Evolutionary conservation across 2,888 invertebrate genomes (phyloP).

Genomic region (Pasiphila rectangulata): DNA sequence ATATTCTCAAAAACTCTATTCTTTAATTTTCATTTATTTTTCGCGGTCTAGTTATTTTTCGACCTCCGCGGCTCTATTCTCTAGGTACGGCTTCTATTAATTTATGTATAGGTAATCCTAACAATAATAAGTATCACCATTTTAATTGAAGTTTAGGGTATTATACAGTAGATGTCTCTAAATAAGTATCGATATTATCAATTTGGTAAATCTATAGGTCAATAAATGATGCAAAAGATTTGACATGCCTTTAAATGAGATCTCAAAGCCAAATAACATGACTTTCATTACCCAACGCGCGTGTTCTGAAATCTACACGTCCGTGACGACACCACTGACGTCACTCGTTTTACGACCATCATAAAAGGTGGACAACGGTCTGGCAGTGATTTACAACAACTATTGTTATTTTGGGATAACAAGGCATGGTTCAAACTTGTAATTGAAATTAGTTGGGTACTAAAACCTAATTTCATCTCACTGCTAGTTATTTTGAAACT

Average conservation of each 20-base stretch:
- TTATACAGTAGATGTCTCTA: too few relatives aligned
- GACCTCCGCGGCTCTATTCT: too few relatives aligned
- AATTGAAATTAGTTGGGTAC: too few relatives aligned
- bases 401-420: conserved; percentile 32
- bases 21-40: too few relatives aligned
- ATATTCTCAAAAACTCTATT: too few relatives aligned
- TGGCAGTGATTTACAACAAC: conserved; percentile 26
- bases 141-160: too few relatives aligned
- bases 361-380: conserved; percentile 15
- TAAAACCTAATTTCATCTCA: neutral
- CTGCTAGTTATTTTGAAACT: neutral
- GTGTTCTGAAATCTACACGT: conserved; percentile 22
- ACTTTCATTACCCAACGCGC: neutral
- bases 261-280: neutral
- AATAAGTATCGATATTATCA: too few relatives aligned
- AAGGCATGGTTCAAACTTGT: conserved; percentile 7
- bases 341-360: conserved; percentile 22
- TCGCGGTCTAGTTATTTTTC: too few relatives aligned
- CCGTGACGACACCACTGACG: conserved; percentile 26
- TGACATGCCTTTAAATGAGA: neutral
- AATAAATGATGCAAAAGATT: neutral
- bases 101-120: too few relatives aligned
- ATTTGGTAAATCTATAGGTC: too few relatives aligned
- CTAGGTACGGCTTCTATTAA: too few relatives aligned
- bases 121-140: too few relatives aligned